Conservation (phyloP, 1,140 invertebrate genomes). For the Drosophila quadrilineata region DNA sequence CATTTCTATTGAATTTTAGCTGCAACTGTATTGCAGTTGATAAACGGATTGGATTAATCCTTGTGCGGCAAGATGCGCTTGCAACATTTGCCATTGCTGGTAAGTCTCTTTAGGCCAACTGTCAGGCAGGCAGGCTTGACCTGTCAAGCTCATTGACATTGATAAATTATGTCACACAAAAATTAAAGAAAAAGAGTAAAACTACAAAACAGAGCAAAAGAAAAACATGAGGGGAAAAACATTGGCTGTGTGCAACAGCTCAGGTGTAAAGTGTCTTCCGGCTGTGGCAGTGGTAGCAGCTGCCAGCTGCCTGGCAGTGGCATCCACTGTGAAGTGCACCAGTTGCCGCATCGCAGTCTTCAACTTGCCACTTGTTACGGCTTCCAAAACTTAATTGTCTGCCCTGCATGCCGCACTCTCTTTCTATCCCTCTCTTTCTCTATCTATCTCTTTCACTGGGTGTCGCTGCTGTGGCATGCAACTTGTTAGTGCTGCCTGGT, state of each 20-base stretch:
- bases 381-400: slow-evolving; percentile 49
- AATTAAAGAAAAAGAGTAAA: slow-evolving; percentile 11
- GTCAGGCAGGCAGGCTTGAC: slow-evolving; percentile 58
- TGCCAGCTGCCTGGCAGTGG: neutral
- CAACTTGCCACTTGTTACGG: slow-evolving; percentile 67
- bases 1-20: neutral
- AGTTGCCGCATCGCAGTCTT: slow-evolving; percentile 22
- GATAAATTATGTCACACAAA: slow-evolving; percentile 68
- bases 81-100: slow-evolving; percentile 60
- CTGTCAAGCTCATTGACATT: slow-evolving; percentile 51
- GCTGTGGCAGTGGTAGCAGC: slow-evolving; percentile 8
- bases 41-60: slow-evolving; percentile 17
- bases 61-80: slow-evolving; percentile 52
- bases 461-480: slow-evolving; percentile 35
- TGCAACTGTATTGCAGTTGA: slow-evolving; percentile 14
- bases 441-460: too few species aligned
- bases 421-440: too few species aligned
- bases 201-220: too few species aligned
- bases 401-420: too few species aligned
- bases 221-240: too few species aligned
- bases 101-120: slow-evolving; percentile 34
- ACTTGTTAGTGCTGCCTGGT: slow-evolving; percentile 25
- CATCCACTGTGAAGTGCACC: slow-evolving; percentile 31
- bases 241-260: slow-evolving; percentile 20
- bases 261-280: slow-evolving; percentile 67